phyloP scores from a whole-genome alignment of 2,113 vertebrate genomes.

The Notiomystis cincta region DNA sequence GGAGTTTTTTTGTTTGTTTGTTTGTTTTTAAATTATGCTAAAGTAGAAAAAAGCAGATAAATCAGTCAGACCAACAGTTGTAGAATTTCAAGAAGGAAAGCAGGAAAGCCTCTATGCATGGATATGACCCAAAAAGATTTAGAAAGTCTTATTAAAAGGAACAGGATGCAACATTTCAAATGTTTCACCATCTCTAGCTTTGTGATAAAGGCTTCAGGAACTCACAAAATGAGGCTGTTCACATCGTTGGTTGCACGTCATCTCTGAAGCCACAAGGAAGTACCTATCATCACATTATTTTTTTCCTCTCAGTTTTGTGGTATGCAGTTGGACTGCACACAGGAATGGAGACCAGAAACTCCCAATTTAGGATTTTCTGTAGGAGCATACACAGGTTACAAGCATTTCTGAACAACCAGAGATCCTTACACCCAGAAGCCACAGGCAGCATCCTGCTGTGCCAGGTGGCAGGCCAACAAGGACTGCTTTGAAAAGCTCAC shows the following conservation, averaged over 20 bases:
- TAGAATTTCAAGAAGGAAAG: background rate
- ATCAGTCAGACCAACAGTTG: background rate
- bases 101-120: background rate
- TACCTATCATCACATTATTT: slow-evolving; percentile 4
- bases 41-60: background rate
- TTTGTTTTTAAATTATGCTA: background rate
- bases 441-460: background rate
- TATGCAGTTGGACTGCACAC: background rate
- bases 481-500: background rate
- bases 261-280: slow-evolving; percentile 32
- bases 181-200: background rate
- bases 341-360: background rate
- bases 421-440: background rate
- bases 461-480: background rate
- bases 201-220: background rate
- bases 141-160: slow-evolving; percentile 12
- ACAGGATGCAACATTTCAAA: slow-evolving; percentile 37
- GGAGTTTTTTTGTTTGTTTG: background rate
- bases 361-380: background rate
- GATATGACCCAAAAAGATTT: background rate
- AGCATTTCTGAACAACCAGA: background rate
- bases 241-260: background rate
- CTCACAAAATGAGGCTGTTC: slow-evolving; percentile 17
- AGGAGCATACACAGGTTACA: background rate
- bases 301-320: background rate